phyloP scores from a whole-genome alignment of 1,140 invertebrate species.

The Ectropis grisescens region DNA sequence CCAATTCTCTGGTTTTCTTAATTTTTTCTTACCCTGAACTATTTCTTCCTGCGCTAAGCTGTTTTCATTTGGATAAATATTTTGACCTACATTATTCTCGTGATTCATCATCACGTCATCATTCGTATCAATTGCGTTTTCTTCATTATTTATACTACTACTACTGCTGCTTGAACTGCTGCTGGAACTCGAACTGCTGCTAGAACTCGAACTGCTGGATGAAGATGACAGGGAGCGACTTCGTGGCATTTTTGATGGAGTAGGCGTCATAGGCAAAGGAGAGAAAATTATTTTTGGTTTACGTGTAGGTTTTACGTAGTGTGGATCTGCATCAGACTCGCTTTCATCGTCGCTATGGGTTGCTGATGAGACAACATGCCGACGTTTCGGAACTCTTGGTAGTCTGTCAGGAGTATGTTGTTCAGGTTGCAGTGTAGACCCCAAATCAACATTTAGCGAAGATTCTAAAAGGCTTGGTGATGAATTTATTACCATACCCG shows the following conservation, averaged over 20 bases:
- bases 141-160: constrained; percentile 2
- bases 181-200: too few species aligned
- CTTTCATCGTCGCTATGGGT: constrained; percentile 7
- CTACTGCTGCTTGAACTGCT: not conserved
- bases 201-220: not conserved
- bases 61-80: constrained; percentile 3
- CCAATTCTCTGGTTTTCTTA: constrained; percentile 4
- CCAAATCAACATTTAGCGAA: constrained; percentile 3
- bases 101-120: too few species aligned
- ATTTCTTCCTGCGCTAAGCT: not conserved
- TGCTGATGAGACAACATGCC: constrained; percentile 2
- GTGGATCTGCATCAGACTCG: constrained; percentile 6
- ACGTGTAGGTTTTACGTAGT: constrained; percentile 5
- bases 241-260: constrained; percentile 1
- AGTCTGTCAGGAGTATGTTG: not conserved
- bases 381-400: constrained; percentile 5
- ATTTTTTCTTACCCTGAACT: constrained; percentile 6
- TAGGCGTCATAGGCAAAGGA: too few species aligned
- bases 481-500: constrained; percentile 5
- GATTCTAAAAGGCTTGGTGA: constrained; percentile 4
- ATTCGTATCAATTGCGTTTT: too few species aligned
- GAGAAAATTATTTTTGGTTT: constrained; percentile 7
- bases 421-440: too few species aligned
- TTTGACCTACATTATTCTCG: constrained; percentile 1
- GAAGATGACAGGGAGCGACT: constrained; percentile 3